Evolutionary conservation across 2,888 invertebrate genomes (phyloP), one percentile per base, ranked within the genome.

Genomic region (Watsonalla cultraria): DNA sequence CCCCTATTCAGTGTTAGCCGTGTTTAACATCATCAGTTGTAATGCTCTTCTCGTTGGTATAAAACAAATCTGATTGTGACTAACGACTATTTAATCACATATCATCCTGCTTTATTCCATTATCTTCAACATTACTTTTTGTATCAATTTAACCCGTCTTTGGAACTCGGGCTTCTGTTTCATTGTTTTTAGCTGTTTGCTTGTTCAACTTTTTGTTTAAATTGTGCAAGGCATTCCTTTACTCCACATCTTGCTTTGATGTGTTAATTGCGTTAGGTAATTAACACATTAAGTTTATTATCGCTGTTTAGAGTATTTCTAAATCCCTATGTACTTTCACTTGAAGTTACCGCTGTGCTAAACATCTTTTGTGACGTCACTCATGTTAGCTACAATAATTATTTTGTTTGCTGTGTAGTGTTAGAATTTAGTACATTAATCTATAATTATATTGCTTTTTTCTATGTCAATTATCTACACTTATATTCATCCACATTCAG

Each of bases 51-150:
- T 60, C 53, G 51, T 15, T 13, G 37, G 52, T 50, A 54, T 63
- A 57, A 59, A 47, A 66, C 58, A 65, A 62, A 64, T 62, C 54
- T 57, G 60, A 68, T 70, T 70, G 61, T 69, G 57, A 70, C 52
- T 65, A 62, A 69, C 68, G 68, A 60, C 59, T 58, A 58, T 49
- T 49, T 49, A 39, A 49, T 58, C 46, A 50, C 45, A 53, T 47
- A 47, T 53, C 59, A 51, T 58, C 51, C 52, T 51, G 59, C 50
- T 51, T 62, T 57, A 55, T 61, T 48, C 54, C 52, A 59, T 64
- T 63, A 57, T 11, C 42, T 42, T 42, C 9, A 11, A 42, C 42
- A 53, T 56, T 60, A 62, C 63, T 63, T 65, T 61, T 55, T 47
- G 61, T 66, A 56, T 65, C 57, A 61, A 49, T 49, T 39, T 8